A percentile compares a stretch with the other conserved stretches of the same genome.
These are phyloP conservation scores for Upupa epops DNA, from an alignment of 2,113 vertebrate species.

Conservation along the genomic window DNA sequence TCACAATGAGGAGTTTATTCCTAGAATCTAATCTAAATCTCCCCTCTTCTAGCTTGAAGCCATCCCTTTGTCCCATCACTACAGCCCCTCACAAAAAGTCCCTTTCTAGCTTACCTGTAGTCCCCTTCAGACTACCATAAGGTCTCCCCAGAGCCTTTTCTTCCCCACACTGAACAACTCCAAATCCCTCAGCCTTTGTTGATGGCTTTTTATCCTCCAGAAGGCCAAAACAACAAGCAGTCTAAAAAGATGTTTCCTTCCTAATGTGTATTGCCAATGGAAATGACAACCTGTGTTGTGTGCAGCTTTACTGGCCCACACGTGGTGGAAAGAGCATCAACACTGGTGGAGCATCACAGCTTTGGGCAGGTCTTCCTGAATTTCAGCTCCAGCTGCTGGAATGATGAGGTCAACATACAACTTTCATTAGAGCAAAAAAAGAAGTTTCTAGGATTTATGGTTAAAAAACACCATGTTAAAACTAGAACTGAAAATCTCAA, in stretches of 20 bases:
- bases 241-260: not conserved
- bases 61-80: too few species aligned
- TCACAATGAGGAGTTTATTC: too few species aligned
- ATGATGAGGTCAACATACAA: not conserved
- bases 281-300: not conserved
- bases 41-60: too few species aligned
- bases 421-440: not conserved
- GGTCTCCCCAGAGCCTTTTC: too few species aligned
- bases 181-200: too few species aligned
- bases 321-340: not conserved
- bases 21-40: too few species aligned
- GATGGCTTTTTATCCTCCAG: not conserved
- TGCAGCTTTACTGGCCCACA: not conserved
- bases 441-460: not conserved
- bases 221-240: not conserved
- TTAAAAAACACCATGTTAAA: not conserved
- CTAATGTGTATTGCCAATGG: not conserved
- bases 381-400: not conserved
- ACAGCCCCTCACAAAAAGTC: too few species aligned
- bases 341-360: not conserved
- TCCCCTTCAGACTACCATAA: too few species aligned
- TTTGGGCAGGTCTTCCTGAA: not conserved
- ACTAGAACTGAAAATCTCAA: not conserved
- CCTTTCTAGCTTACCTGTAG: too few species aligned
- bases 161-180: too few species aligned